Conservation (phyloP, 2,113 vertebrate genomes). For the Bos javanicus region DNA sequence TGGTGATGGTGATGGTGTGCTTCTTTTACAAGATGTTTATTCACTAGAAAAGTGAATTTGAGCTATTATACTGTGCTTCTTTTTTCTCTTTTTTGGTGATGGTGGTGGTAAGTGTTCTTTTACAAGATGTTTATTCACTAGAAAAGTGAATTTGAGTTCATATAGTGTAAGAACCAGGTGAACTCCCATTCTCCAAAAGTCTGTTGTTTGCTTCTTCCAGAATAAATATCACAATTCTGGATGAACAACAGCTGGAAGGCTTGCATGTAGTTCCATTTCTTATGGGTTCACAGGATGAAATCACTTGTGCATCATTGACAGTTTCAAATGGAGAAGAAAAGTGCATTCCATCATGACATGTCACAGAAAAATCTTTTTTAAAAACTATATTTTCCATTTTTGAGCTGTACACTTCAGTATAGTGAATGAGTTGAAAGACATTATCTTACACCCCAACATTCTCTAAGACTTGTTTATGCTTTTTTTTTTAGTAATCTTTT, state of each 20-base stretch:
- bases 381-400: neutral
- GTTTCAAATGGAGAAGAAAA: conserved; percentile 26
- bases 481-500: neutral
- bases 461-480: neutral
- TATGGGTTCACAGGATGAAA: conserved; percentile 56
- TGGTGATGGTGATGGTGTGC: neutral
- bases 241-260: conserved; percentile 79
- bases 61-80: neutral
- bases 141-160: conserved; percentile 64
- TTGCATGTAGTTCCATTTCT: conserved; percentile 59
- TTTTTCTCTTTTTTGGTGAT: neutral
- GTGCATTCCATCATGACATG: neutral
- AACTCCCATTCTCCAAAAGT: conserved; percentile 67
- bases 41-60: conserved; percentile 62
- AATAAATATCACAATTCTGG: conserved; percentile 75
- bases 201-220: conserved; percentile 74
- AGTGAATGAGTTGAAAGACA: neutral
- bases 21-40: conserved; percentile 50
- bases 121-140: conserved; percentile 56
- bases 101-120: neutral
- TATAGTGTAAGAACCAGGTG: conserved; percentile 66
- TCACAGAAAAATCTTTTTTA: neutral
- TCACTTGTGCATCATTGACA: conserved; percentile 29
- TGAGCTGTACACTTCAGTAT: neutral
- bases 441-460: neutral